Evolutionary conservation across 2,888 invertebrate genomes (phyloP), one percentile per base, ranked within the genome.

Genomic region (Eupelmus urozonus): DNA sequence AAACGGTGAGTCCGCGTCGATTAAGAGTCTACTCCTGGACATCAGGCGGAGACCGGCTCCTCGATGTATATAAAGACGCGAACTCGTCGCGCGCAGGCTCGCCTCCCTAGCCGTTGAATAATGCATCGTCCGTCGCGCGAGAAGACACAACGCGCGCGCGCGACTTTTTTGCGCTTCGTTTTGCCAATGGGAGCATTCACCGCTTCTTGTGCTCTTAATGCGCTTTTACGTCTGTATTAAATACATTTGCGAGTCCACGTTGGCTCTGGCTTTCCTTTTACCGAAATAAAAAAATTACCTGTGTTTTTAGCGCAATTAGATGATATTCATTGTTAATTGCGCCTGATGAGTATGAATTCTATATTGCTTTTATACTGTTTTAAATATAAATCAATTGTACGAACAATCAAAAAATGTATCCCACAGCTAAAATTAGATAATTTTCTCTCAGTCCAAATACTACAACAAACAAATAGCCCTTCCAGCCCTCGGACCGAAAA

Each of bases 91-190:
- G 62, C 18, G 34, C 53, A 3, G 18, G 57, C 16, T 25, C 18
- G 13, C 11, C 45, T 51, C 49, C 9, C 34, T 34, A 3, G 34
- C 34, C 45, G 13, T 42, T 74, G 74, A 74, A 74, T 74, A 74
- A 74, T 74, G 65, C 65, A 74, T 59, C 49, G 29, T 16, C 20
- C 55, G 66, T 59, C 74, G 59, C 29, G 57, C 3, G 59, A 45
- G 42, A 45, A 45, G 45, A 59, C 57, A 42, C 16, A 34, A 66
- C 4, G 29, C 60, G 13, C 60, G 49, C 18, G 59, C n/a, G 9
- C 45, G 2, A 13, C 45, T 45, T 45, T 45, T 13, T 51, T 0
- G 16, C 9, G 9, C 45, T 70, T 59, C 18, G 25, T 59, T 59
- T 45, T 59, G 25, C 45, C 18, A 20, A 45, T 20, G 25, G 16